Conservation (phyloP, 2,888 invertebrate genomes). For the Dryobotodes eremita region DNA sequence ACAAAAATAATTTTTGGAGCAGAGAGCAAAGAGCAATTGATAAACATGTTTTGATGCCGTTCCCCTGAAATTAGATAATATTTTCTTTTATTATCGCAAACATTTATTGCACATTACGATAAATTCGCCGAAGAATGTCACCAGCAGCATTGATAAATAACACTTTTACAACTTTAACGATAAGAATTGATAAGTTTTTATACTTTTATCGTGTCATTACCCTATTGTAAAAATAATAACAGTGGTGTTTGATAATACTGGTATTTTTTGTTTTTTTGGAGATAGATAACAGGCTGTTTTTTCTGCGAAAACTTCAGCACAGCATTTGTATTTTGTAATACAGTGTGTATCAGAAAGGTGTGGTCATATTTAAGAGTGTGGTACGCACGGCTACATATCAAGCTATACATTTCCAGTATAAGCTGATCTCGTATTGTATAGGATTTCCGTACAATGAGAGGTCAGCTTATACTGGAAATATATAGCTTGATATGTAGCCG, state of each 20-base stretch:
- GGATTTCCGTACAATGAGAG: no score
- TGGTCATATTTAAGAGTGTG: no score
- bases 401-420: no score
- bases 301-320: background rate
- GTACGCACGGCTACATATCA: no score
- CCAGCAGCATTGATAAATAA: constrained; percentile 49
- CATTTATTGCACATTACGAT: constrained; percentile 53
- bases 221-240: constrained; percentile 50
- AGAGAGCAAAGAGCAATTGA: constrained; percentile 21
- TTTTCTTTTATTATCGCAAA: constrained; percentile 19
- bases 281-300: background rate
- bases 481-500: no score
- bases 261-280: background rate
- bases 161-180: constrained; percentile 27
- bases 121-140: constrained; percentile 22
- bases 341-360: no score
- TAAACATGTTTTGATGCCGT: constrained; percentile 2
- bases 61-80: constrained; percentile 43
- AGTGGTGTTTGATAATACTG: constrained; percentile 18
- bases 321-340: background rate
- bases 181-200: constrained; percentile 45
- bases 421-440: no score
- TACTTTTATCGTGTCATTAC: constrained; percentile 52
- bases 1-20: background rate
- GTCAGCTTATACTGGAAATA: no score